Evolutionary conservation across 2,113 vertebrate genomes (phyloP).

Genomic region (Cacatua alba): DNA sequence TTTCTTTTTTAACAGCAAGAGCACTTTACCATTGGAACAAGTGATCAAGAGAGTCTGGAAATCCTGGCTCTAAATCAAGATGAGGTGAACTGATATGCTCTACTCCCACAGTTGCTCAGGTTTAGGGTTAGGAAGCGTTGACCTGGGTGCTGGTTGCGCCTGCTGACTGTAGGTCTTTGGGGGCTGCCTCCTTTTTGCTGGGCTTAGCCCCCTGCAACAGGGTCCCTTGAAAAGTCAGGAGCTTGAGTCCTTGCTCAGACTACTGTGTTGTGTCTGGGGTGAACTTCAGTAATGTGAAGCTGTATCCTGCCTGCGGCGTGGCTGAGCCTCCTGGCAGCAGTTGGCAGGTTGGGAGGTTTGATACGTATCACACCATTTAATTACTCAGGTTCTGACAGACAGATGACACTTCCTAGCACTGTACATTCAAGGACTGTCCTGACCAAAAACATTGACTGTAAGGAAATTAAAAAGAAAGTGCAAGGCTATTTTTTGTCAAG

Average conservation of each 20-base stretch:
- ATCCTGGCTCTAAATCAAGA: background rate
- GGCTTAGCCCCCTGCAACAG: background rate
- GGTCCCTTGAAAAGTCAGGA: background rate
- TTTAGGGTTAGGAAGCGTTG: background rate
- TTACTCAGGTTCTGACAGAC: background rate
- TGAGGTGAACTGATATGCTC: background rate
- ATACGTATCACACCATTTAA: background rate
- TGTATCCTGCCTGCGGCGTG: rapidly evolving
- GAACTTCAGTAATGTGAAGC: background rate
- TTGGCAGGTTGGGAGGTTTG: background rate
- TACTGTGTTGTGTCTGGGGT: background rate
- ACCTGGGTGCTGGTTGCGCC: background rate
- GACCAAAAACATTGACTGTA: background rate
- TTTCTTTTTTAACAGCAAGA: background rate
- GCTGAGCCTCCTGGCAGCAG: background rate
- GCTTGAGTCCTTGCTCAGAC: background rate
- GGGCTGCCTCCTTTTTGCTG: background rate
- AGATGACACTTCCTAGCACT: background rate
- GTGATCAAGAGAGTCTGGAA: background rate
- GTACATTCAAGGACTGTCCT: background rate
- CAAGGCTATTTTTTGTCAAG: background rate
- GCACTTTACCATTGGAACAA: background rate
- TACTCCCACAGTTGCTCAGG: background rate
- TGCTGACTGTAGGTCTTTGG: background rate
- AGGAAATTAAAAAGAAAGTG: background rate